Base-by-base conservation (phyloP, 2,888 invertebrate species). In the Stomorhina lunata region DNA sequence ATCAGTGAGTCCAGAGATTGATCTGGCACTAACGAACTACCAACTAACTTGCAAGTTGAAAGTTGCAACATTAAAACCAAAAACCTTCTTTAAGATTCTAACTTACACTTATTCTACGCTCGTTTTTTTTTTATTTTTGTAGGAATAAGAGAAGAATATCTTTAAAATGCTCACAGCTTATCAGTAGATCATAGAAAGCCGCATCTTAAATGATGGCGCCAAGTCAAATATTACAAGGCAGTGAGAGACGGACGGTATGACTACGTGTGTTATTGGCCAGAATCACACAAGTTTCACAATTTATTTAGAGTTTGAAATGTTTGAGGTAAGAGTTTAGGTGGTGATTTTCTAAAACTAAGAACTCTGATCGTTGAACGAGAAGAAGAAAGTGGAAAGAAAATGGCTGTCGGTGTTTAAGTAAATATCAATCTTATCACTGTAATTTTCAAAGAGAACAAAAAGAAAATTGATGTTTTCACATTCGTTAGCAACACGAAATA, bases 121-220 rank as follows among this genome's bases (percentile, higher is more conserved):
- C n/a, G n/a, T n/a, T n/a, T n/a, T n/a, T n/a, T n/a, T n/a, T n/a
- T n/a, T n/a, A n/a, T n/a, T n/a, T n/a, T n/a, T n/a, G n/a, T n/a
- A n/a, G n/a, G n/a, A n/a, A n/a, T n/a, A n/a, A n/a, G n/a, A n/a
- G n/a, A n/a, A n/a, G n/a, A n/a, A n/a, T n/a, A n/a, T n/a, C n/a
- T n/a, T n/a, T n/a, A n/a, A n/a, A n/a, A n/a, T n/a, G n/a, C n/a
- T n/a, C n/a, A n/a, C n/a, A n/a, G 65, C 87, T 89, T 91, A 91
- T 91, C 91, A 89, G 87, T 77, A 90, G 88, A 89, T 91, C 90
- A 90, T 87, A 91, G 88, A 87, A 85, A 84, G 87, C 91, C 91
- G 91, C 91, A 91, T 91, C 91, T 90, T 89, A 90, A 90, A 89
- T 87, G 89, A 88, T 91, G 91, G 91, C 91, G 91, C 91, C 91